phyloP scores from a whole-genome alignment of 2,113 vertebrate genomes.

The Chrysemys picta region DNA sequence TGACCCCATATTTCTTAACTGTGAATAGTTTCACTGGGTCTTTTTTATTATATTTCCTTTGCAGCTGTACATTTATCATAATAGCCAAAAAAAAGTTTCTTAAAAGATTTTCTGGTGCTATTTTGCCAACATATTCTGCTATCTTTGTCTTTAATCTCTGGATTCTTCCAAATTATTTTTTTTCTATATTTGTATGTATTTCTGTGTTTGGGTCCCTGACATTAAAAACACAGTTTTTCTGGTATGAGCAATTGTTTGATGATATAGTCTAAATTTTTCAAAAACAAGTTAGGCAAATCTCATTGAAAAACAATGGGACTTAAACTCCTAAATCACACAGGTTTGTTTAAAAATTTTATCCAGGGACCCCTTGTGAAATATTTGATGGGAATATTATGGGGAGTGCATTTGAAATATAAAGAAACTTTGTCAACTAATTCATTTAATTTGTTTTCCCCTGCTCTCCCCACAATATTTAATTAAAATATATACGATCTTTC shows the following conservation, averaged over 20 bases:
- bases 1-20: not conserved
- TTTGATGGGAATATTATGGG: not conserved
- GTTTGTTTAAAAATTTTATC: not conserved
- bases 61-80: not conserved
- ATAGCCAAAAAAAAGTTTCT: not conserved
- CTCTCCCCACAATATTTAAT: not conserved
- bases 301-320: not conserved
- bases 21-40: not conserved
- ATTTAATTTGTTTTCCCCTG: not conserved
- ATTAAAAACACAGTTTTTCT: not conserved
- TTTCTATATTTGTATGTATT: not conserved
- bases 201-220: not conserved
- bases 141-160: not conserved
- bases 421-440: not conserved
- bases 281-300: not conserved
- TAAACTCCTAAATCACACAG: not conserved
- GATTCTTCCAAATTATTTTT: not conserved
- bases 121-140: not conserved
- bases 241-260: not conserved
- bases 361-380: not conserved
- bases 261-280: not conserved
- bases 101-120: not conserved
- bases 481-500: not conserved
- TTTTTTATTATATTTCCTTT: not conserved
- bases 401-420: not conserved